Base-by-base conservation (phyloP, 2,797 vertebrate species). In the Sciaenops ocellatus region DNA sequence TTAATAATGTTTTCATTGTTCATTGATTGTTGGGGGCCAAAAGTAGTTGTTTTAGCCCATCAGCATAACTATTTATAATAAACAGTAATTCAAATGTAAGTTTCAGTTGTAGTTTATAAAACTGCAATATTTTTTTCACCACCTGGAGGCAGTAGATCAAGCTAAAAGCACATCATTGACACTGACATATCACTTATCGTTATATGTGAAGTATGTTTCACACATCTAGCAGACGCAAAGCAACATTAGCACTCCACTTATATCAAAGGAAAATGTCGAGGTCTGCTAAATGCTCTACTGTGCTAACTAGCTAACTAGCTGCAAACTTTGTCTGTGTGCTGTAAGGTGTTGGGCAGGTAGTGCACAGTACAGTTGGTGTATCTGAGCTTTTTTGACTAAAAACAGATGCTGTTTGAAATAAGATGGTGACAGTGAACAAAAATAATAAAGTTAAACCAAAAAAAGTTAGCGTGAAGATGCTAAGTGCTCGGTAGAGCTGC, bases 91-190 rank as follows among this genome's bases (percentile, higher is more conserved):
- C 2, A 69, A 38, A 51, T 51, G 22, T 47, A 3, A 55, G 24
- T 24, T 44, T 20, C 6, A 15, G 51, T 73, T 64, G 65, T 3
- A 34, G 22, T 26, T 15, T 9, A 7, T 59, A 56, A 55, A 55
- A 24, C 54, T 69, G 20, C 10, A 60, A 42, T 28, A 0, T 38
- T 34, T 46, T 42, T 60, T 42, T 59, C 56, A 75, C 80, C 73
- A 83, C 77, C 47, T 50, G 62, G 61, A 73, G 73, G 77, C 70
- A 75, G 78, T 48, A 65, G 50, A 79, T 52, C 30, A 13, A 76
- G 4, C 18, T 42, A 46, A 26, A 54, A 50, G 57, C 13, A 20
- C 28, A 51, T 69, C 13, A 22, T 13, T 44, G 42, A 59, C 12
- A 41, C 15, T 44, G 56, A 56, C 18, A 15, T 55, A 0, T 51